Evolutionary conservation across 2,113 vertebrate species (phyloP), one percentile per base, ranked within the genome.

Genomic region (Spea multiplicata): DNA sequence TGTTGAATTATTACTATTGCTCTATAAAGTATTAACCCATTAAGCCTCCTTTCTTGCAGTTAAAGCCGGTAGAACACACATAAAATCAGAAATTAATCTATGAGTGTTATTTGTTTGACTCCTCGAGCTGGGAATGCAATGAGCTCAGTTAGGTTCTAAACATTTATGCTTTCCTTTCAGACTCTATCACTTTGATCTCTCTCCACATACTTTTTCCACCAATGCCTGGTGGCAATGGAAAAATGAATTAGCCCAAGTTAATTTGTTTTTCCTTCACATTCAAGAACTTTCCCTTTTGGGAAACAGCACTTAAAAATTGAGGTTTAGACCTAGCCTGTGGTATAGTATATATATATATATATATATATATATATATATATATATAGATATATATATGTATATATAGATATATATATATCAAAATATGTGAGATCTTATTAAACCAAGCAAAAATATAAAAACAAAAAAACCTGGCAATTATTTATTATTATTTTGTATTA

Each of bases 231-330:
- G 79, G 85, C 82, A 30, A 81, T 82, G 86, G 86, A 87, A 86
- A 87, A 88, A 84, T 47, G 66, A 86, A 84, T 84, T 78, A 86
- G 81, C 80, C 84, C 10, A 70, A 81, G 75, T 81, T 79, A 81
- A 85, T 86, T 78, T 82, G 78, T 82, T 90, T 90, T 87, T 83
- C 85, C 82, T 74, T 81, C 80, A 65, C 73, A 74, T 74, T 48
- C 14, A 75, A 74, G 46, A 66, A 69, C 44, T 84, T 75, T 83
- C 83, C 72, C 66, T 81, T 64, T 84, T 83, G 78, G 82, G 82
- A 82, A 82, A 80, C 0, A 10, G 67, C 71, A 64, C n/a, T 61
- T 53, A 0, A 17, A 47, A 77, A 59, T 3, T 72, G 75, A 67
- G 71, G 50, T 14, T 71, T 12, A 3, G 72, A 66, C 44, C 14